phyloP scores from a whole-genome alignment of 2,888 invertebrate species.

The Melanchra persicariae region DNA sequence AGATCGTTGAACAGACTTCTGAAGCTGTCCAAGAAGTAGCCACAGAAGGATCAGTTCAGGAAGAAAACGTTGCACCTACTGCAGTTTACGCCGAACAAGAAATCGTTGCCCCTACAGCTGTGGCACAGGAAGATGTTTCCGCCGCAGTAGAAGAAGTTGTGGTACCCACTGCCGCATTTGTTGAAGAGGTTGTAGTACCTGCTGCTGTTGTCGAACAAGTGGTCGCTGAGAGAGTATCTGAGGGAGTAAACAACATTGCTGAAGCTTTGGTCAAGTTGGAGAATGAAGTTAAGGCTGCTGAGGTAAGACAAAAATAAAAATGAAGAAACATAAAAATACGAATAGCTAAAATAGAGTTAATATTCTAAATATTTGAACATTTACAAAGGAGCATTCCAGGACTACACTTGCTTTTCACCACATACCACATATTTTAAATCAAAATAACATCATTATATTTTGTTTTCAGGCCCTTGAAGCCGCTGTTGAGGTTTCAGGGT shows the following conservation, averaged over 20 bases:
- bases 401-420: background rate
- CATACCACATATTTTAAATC: too few species aligned
- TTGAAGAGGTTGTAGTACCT: slow-evolving; percentile 21
- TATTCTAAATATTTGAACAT: background rate
- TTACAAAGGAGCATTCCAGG: background rate
- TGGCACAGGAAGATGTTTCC: slow-evolving; percentile 29
- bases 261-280: slow-evolving; percentile 79
- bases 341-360: background rate
- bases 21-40: slow-evolving; percentile 35
- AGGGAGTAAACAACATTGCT: slow-evolving; percentile 77
- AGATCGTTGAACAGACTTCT: slow-evolving; percentile 39
- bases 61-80: slow-evolving; percentile 17
- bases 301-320: slow-evolving; percentile 69
- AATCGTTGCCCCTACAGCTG: slow-evolving; percentile 13
- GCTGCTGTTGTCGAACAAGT: slow-evolving; percentile 53
- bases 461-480: slow-evolving; percentile 50
- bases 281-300: slow-evolving; percentile 76
- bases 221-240: slow-evolving; percentile 41
- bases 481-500: slow-evolving; percentile 71
- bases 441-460: background rate
- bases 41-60: slow-evolving; percentile 47
- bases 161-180: slow-evolving; percentile 31
- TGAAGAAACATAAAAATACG: background rate
- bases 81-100: slow-evolving; percentile 32
- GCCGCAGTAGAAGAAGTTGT: slow-evolving; percentile 27